Base-by-base conservation (phyloP, 2,797 vertebrate genomes). In the Cryptoprocta ferox region DNA sequence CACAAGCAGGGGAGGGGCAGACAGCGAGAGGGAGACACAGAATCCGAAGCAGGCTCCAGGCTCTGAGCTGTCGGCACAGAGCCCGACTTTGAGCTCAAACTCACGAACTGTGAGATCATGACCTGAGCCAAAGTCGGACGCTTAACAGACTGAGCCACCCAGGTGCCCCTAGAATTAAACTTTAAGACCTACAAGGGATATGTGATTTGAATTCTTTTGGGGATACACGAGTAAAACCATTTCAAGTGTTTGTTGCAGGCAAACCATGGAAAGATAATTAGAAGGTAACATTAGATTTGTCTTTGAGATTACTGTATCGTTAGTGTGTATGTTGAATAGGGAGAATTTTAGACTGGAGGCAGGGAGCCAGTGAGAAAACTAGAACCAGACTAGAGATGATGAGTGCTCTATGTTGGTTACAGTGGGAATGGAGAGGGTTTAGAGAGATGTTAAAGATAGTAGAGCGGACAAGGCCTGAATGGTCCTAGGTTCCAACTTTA, bases 201-300 rank as follows among this genome's bases (percentile, higher is more conserved):
- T 35, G 39, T 71, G 70, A 71, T 71, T 71, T 71, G 14, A 39
- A 71, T 39, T 42, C 70, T 39, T 39, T 71, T 39, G 70, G 24
- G 37, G 70, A 39, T 71, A 71, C 70, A 39, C n/a, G 19, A 92
- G 30, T 95, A 71, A 97, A 95, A 76, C 73, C n/a, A 68, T 37
- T 90, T 70, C 37, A 92, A 83, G 75, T 61, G 11, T 81, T 16
- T 73, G 6, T 68, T 94, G 30, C 6, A 83, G 63, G 71, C 91
- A 94, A 87, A 42, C 71, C 30, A 48, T 26, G 32, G 70, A 75
- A 92, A 84, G 73, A 50, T 83, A 70, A 75, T 71, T 66, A 66
- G 50, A 89, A 79, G 81, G 48, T 65, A 61, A 45, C 30, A 71
- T 81, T 53, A 88, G 78, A 56, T 94, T 73, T 94, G 66, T 84